Conservation (phyloP, 2,797 vertebrate species). For the Clarias platycephalus region DNA sequence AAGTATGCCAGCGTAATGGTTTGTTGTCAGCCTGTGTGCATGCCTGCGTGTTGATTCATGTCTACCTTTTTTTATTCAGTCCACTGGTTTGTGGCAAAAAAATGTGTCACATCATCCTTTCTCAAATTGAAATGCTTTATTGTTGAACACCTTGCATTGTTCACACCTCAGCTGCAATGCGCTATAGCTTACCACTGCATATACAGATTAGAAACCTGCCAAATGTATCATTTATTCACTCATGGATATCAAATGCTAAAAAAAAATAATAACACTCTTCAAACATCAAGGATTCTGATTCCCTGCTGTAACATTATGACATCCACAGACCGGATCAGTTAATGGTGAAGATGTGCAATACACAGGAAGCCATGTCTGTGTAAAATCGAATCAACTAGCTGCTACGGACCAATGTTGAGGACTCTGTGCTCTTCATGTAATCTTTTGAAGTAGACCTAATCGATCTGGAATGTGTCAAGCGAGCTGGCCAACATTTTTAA, state of each 20-base stretch:
- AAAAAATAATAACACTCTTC: not conserved
- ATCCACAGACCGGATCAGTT: constrained; percentile 18
- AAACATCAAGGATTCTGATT: not conserved
- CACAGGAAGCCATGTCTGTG: not conserved
- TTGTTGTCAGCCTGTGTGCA: not conserved
- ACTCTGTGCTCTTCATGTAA: constrained; percentile 9
- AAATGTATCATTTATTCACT: not conserved
- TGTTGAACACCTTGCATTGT: constrained; percentile 4
- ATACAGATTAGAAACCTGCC: not conserved
- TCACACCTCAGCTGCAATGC: not conserved
- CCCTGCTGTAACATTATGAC: constrained; percentile 8
- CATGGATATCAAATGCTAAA: constrained; percentile 20
- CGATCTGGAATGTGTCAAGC: constrained; percentile 35
- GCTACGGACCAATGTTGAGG: constrained; percentile 11
- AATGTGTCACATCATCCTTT: constrained; percentile 12
- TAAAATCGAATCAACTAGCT: constrained; percentile 25
- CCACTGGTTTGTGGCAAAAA: constrained; percentile 12
- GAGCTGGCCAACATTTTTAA: not conserved
- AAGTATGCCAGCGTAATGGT: constrained; percentile 15
- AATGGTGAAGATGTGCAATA: constrained; percentile 25
- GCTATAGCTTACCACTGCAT: constrained; percentile 1
- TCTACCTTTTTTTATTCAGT: constrained; percentile 20
- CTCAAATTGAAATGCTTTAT: constrained; percentile 24
- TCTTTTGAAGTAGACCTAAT: constrained; percentile 43
- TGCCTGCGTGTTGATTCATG: constrained; percentile 12